These are phyloP conservation scores for Diplodus sargus DNA, from an alignment of 2,797 vertebrate species.

Conservation along the genomic window DNA sequence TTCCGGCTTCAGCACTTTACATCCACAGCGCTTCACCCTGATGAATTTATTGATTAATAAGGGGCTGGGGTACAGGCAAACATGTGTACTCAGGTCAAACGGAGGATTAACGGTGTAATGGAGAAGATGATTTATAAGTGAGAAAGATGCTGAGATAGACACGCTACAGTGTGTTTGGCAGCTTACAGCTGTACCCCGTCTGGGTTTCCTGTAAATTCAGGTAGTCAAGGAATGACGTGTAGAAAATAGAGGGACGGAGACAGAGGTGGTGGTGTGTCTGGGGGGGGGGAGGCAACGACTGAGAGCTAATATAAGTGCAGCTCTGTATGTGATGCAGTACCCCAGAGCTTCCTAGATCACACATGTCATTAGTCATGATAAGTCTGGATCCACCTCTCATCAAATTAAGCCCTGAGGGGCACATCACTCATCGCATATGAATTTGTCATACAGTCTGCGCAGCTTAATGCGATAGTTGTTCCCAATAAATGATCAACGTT, in stretches of 20 bases:
- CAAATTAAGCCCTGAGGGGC: constrained; percentile 56
- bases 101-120: constrained; percentile 51
- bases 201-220: constrained; percentile 56
- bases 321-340: constrained; percentile 74
- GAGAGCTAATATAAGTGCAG: constrained; percentile 64
- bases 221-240: constrained; percentile 64
- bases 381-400: constrained; percentile 58
- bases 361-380: constrained; percentile 73
- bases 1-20: constrained; percentile 8
- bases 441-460: constrained; percentile 49
- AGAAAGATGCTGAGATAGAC: constrained; percentile 27
- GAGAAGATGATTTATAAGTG: constrained; percentile 40
- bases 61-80: constrained; percentile 21
- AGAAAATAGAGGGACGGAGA: constrained; percentile 50
- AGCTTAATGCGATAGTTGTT: constrained; percentile 47
- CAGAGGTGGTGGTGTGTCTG: background rate
- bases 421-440: constrained; percentile 36
- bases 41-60: constrained; percentile 58
- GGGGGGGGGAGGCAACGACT: constrained; percentile 9
- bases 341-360: constrained; percentile 67
- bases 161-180: constrained; percentile 13
- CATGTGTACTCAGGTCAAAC: constrained; percentile 27
- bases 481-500: constrained; percentile 44
- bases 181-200: constrained; percentile 35
- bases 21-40: constrained; percentile 45